Percentiles rank a stretch among this genome's conserved stretches.
phyloP scores from a whole-genome alignment of 2,113 vertebrate species.

The Erpornis zantholeuca region DNA sequence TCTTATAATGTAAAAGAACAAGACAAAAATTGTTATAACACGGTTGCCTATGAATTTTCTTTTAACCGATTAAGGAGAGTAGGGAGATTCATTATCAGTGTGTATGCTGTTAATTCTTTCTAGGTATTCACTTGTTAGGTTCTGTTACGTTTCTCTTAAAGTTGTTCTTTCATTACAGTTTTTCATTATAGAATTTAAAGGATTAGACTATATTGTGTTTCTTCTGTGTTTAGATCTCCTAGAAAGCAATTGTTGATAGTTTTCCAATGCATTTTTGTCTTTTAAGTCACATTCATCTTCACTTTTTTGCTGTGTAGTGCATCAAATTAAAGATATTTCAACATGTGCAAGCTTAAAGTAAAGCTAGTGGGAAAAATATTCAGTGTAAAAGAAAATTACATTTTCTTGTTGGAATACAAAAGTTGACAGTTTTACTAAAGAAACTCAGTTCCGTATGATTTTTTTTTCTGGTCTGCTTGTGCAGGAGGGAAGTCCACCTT shows the following conservation, averaged over 20 bases:
- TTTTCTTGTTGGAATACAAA: neutral
- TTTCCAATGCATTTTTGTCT: neutral
- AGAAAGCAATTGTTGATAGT: neutral
- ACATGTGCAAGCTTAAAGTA: neutral
- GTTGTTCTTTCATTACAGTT: neutral
- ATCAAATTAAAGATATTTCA: neutral
- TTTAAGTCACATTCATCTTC: neutral
- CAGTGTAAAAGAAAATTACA: neutral
- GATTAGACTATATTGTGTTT: neutral
- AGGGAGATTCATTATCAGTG: neutral
- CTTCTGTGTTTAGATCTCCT: neutral
- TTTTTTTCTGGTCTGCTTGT: neutral
- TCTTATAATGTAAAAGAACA: neutral
- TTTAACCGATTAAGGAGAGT: neutral
- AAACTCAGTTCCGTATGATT: neutral
- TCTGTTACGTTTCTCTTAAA: neutral
- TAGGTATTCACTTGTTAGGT: neutral
- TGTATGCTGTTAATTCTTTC: neutral
- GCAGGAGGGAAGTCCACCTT: neutral
- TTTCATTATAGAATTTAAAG: neutral
- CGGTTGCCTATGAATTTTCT: neutral
- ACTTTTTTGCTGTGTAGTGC: neutral
- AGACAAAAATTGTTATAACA: neutral
- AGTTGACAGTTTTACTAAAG: neutral
- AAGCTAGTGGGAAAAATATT: neutral